Evolutionary conservation across 1,140 invertebrate species (phyloP), one percentile per base, ranked within the genome.

Genomic region (Micrasema minimum): DNA sequence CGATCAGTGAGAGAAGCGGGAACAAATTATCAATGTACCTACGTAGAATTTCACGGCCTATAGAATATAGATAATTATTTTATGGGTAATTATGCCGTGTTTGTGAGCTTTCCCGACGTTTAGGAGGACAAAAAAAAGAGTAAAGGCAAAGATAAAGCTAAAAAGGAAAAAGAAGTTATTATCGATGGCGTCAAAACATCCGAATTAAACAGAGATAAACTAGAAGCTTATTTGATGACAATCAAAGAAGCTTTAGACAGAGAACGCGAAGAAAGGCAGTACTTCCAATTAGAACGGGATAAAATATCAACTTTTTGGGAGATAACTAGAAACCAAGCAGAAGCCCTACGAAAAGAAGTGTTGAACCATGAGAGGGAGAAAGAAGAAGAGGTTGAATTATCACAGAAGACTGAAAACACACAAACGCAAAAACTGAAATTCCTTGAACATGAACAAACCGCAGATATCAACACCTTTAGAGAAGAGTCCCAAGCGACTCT

Each of bases 251-350:
- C 97, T 83, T 85, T 97, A 78, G 95, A 98, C 77, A 88, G 94
- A 46, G 96, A 98, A 82, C 87, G 96, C 75, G 95, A 98, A 82
- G 95, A 98, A 81, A 84, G 96, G 73, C 97, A 96, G 80, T 97
- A 93, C 79, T 97, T 97, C 77, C 96, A 97, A 84, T 80, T 97
- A 57, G 96, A 98, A 82, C 86, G 96, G 74, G 96, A 98, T 79
- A 96, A 97, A 83, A 88, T 97, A 10, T 88, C 94, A 72, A 95
- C 93, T 18, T 96, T 97, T 81, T 98, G 96, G 96, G 95, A 98
- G 72, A 83, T 83, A n/a, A 93, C 93, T 1, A 88, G 92, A 74
- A 88, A 92, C 75, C 92, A 96, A 79, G 79, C 96, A 10, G 43
- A 45, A 23, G 59, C 45, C 5, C n/a, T 64, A 16, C 38, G 46